phyloP scores from a whole-genome alignment of 2,113 vertebrate genomes.

The Megaceryle maxima region DNA sequence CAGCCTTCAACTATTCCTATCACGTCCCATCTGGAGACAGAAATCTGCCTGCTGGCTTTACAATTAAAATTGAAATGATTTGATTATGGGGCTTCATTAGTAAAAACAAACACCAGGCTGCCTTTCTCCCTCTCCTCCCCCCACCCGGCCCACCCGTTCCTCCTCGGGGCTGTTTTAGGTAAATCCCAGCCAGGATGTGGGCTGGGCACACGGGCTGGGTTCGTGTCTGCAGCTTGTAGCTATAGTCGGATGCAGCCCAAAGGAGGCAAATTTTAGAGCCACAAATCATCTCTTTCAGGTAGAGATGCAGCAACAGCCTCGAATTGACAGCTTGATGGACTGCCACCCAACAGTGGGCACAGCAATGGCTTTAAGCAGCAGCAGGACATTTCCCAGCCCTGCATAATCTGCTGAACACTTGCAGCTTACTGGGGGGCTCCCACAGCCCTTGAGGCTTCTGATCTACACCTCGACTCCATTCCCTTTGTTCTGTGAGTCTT shows the following conservation, averaged over 20 bases:
- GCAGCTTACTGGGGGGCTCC: neutral
- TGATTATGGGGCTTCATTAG: conserved; percentile 62
- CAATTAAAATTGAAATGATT: conserved; percentile 64
- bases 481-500: accelerated
- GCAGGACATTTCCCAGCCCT: neutral
- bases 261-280: neutral
- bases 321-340: accelerated
- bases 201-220: neutral
- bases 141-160: neutral
- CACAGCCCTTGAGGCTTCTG: neutral
- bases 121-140: neutral
- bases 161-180: neutral
- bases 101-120: conserved; percentile 54
- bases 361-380: neutral
- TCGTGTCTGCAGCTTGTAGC: neutral
- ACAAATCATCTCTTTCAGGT: neutral
- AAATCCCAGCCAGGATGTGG: neutral
- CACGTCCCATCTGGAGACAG: conserved; percentile 65
- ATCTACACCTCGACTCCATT: neutral
- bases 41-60: conserved; percentile 66
- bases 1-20: conserved; percentile 38
- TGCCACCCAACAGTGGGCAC: accelerated
- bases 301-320: neutral
- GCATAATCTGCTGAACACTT: neutral
- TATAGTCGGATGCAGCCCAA: neutral